A percentile compares a stretch with the other conserved stretches of the same genome.
Conservation (phyloP, 1,140 invertebrate genomes). For the Cephus cinctus region DNA sequence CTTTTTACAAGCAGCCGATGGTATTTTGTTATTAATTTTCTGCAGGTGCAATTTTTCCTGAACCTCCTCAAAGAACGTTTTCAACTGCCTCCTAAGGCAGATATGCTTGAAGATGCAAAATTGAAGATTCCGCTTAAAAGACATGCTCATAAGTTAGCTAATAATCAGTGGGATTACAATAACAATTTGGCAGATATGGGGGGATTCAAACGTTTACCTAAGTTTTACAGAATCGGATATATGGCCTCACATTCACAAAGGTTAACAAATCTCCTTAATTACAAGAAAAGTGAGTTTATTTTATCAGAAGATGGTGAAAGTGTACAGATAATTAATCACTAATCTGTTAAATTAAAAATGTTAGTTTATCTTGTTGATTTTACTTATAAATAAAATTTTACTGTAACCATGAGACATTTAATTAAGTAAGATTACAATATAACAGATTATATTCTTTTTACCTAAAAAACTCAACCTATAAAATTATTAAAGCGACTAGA, state of each 20-base stretch:
- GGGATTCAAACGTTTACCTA: constrained; percentile 30
- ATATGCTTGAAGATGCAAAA: constrained; percentile 38
- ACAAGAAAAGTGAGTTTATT: constrained; percentile 35
- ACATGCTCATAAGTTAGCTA: constrained; percentile 38
- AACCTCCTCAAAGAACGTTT: constrained; percentile 54
- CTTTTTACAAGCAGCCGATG: background rate
- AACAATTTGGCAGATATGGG: constrained; percentile 35
- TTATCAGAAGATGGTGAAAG: constrained; percentile 22
- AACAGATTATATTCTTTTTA: too few relatives aligned
- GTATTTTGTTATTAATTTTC: constrained; percentile 11
- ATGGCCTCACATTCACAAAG: constrained; percentile 20
- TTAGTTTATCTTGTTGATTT: too few relatives aligned
- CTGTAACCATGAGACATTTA: too few relatives aligned
- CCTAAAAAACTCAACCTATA: too few relatives aligned
- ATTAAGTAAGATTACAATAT: too few relatives aligned
- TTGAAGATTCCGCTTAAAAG: constrained; percentile 26
- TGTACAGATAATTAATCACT: constrained; percentile 13
- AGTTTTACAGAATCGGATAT: constrained; percentile 37
- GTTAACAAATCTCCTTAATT: constrained; percentile 28
- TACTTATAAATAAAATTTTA: too few relatives aligned
- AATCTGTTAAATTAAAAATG: too few relatives aligned
- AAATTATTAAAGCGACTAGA: too few relatives aligned
- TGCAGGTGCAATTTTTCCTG: constrained; percentile 60
- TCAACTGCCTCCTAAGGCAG: constrained; percentile 49
- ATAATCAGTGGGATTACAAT: constrained; percentile 39